These are phyloP conservation scores for Calvadosia cruxmelitensis DNA, from an alignment of 30 jellyfish, hydroid and myxozoan species.

Conservation along the genomic window DNA sequence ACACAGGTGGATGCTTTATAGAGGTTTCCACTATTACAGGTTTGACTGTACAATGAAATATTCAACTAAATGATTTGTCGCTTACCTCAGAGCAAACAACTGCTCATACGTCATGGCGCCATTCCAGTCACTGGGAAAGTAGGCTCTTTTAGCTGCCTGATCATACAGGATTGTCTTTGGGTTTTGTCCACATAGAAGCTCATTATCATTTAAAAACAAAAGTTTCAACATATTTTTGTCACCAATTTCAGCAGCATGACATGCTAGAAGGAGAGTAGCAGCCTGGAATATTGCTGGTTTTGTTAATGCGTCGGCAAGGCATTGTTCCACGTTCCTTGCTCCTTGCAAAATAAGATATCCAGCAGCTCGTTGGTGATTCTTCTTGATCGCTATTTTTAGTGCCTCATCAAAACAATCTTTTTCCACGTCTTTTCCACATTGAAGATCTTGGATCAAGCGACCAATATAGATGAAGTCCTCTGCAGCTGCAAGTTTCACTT, in stretches of 20 bases:
- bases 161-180: not conserved
- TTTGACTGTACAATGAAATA: no score
- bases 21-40: no score
- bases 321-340: constrained; percentile 58
- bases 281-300: constrained; percentile 25
- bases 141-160: not conserved
- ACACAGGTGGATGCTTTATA: no score
- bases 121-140: not conserved
- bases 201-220: constrained; percentile 14
- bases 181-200: not conserved
- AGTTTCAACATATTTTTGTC: constrained; percentile 27
- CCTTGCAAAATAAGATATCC: constrained; percentile 73
- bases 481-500: constrained; percentile 37
- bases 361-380: constrained; percentile 44
- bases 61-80: no score
- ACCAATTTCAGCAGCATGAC: constrained; percentile 56
- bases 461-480: not conserved
- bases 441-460: constrained; percentile 1
- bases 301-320: constrained; percentile 1
- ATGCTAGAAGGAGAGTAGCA: constrained; percentile 55
- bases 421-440: constrained; percentile 53
- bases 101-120: not conserved
- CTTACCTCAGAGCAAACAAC: not conserved
- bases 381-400: constrained; percentile 44
- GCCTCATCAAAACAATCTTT: constrained; percentile 71